Evolutionary conservation across 2,888 invertebrate genomes (phyloP).

Genomic region (Balanococcus diminutus): DNA sequence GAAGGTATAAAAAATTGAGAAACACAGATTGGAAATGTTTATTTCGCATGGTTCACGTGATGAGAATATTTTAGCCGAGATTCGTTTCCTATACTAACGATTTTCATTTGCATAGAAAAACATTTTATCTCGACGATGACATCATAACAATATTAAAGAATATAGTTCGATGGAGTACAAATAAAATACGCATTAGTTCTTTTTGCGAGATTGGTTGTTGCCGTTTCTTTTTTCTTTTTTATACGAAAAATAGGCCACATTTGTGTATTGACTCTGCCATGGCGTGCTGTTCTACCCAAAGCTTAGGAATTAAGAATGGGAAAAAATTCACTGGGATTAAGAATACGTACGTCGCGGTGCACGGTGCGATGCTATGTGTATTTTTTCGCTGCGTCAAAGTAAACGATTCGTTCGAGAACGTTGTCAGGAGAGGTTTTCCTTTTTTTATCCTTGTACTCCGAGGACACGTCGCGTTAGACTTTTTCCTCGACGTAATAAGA

Average conservation of each 20-base stretch:
- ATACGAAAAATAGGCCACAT: slow-evolving; percentile 15
- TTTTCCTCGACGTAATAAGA: background rate
- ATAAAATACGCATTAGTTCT: slow-evolving; percentile 5
- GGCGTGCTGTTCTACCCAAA: background rate
- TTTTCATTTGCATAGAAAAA: background rate
- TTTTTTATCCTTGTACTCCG: background rate
- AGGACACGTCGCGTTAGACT: background rate
- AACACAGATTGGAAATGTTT: background rate
- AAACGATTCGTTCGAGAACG: slow-evolving; percentile 8
- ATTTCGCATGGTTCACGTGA: background rate
- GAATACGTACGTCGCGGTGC: background rate
- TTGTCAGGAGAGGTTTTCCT: background rate
- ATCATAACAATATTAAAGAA: background rate
- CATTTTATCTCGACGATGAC: background rate
- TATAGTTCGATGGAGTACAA: background rate
- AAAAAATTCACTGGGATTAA: background rate
- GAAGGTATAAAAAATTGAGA: background rate
- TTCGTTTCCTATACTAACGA: background rate
- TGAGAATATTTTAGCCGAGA: background rate
- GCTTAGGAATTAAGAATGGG: background rate
- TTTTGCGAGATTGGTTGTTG: background rate
- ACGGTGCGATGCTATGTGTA: background rate
- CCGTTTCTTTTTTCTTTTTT: background rate
- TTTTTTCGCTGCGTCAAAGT: background rate
- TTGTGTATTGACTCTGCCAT: background rate